Conservation (phyloP, 2,888 invertebrate species). For the Ornithoptera priamus region DNA sequence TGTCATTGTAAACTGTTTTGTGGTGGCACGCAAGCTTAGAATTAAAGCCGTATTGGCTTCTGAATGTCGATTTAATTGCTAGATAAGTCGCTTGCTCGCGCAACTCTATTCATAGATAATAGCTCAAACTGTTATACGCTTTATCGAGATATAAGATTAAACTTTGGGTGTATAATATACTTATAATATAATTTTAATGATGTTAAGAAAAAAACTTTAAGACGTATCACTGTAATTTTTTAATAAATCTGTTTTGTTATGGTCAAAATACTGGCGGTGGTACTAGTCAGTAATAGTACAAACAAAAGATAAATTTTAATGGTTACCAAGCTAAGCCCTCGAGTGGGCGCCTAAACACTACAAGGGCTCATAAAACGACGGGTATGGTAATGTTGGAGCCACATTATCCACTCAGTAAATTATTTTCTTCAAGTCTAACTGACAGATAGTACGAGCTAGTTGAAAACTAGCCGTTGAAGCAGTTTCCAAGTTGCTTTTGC, state of each 20-base stretch:
- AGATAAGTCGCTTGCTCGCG: constrained; percentile 71
- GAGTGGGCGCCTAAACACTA: constrained; percentile 78
- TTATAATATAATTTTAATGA: neutral
- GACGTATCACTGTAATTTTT: neutral
- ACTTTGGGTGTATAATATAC: constrained; percentile 7
- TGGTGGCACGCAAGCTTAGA: constrained; percentile 63
- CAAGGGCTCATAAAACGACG: constrained; percentile 72
- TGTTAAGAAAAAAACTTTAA: neutral
- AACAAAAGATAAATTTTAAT: constrained; percentile 73
- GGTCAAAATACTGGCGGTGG: constrained; percentile 55
- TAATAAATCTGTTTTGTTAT: neutral
- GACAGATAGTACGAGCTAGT: constrained; percentile 54
- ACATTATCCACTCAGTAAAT: constrained; percentile 57
- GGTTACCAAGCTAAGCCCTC: constrained; percentile 52
- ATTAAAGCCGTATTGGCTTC: constrained; percentile 74
- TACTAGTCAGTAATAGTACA: constrained; percentile 73
- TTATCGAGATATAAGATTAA: constrained; percentile 54
- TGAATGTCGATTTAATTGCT: constrained; percentile 80
- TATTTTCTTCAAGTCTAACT: constrained; percentile 51
- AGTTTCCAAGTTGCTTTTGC: constrained; percentile 31
- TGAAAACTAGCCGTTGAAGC: constrained; percentile 46
- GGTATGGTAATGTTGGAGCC: constrained; percentile 71
- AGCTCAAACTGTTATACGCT: constrained; percentile 70
- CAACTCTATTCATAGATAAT: constrained; percentile 75
- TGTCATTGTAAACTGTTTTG: constrained; percentile 74